Evolutionary conservation across 2,797 vertebrate genomes (phyloP).

Genomic region (Chaunax sp.): DNA sequence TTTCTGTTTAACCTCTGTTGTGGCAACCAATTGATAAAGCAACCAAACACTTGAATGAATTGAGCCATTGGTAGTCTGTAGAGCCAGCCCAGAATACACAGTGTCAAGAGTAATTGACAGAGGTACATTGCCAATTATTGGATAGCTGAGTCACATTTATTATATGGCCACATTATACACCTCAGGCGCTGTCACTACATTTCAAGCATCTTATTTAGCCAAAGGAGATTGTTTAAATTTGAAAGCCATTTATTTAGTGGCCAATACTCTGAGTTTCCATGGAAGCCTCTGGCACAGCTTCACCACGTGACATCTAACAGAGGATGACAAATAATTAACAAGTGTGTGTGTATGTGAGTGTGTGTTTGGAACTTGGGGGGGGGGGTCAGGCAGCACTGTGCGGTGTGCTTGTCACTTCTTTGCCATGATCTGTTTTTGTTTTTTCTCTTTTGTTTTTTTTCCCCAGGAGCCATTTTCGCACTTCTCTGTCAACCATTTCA

Average conservation of each 20-base stretch:
- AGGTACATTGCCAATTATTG: slow-evolving; percentile 72
- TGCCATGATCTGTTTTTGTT: slow-evolving; percentile 28
- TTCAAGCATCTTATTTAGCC: slow-evolving; percentile 77
- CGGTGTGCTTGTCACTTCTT: slow-evolving; percentile 52
- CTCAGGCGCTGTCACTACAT: slow-evolving; percentile 63
- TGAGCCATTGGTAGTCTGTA: slow-evolving; percentile 60
- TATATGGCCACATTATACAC: slow-evolving; percentile 62
- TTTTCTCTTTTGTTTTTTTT: slow-evolving; percentile 2
- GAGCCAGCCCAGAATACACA: slow-evolving; percentile 43
- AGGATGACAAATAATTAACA: slow-evolving; percentile 74
- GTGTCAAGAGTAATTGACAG: slow-evolving; percentile 72
- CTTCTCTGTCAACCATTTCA: slow-evolving; percentile 70
- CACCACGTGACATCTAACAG: slow-evolving; percentile 52
- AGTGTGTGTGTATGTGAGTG: slow-evolving; percentile 1
- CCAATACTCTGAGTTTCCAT: slow-evolving; percentile 50
- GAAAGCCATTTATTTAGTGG: slow-evolving; percentile 70
- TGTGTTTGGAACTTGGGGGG: neutral
- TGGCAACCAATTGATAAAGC: neutral
- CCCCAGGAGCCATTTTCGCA: slow-evolving; percentile 59
- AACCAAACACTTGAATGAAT: slow-evolving; percentile 33
- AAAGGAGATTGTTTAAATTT: slow-evolving; percentile 71
- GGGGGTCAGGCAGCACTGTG: slow-evolving; percentile 20
- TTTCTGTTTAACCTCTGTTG: neutral
- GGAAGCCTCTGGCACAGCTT: slow-evolving; percentile 50
- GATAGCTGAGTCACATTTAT: slow-evolving; percentile 76